Conservation (phyloP, 2,797 vertebrate genomes). For the Margarornis squamiger region DNA sequence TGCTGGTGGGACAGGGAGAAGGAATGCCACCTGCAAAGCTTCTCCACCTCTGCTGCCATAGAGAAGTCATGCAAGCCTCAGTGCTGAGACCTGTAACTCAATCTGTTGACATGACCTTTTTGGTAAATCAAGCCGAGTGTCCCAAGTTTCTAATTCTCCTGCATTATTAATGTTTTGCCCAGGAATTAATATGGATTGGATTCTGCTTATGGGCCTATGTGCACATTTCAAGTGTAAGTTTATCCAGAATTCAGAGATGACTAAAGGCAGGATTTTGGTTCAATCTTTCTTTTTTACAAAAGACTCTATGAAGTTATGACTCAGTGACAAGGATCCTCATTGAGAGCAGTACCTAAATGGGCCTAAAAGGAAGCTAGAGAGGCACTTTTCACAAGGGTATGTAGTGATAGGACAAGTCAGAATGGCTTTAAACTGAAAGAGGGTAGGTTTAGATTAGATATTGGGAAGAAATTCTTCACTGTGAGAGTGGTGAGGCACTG, state of each 20-base stretch:
- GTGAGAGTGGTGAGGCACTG: not conserved
- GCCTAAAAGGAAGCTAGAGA: not conserved
- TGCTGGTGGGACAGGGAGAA: not conserved
- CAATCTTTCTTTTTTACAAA: not conserved
- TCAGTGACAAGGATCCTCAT: not conserved
- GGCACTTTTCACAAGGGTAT: not conserved
- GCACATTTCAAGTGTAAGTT: not conserved
- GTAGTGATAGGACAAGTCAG: not conserved
- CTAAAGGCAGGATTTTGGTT: not conserved
- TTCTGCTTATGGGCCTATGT: not conserved
- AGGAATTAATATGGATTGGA: not conserved
- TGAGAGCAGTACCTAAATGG: not conserved
- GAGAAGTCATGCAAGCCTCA: not conserved
- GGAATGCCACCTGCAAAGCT: not conserved
- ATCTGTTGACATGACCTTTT: not conserved
- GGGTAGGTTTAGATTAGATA: not conserved
- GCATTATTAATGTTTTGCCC: constrained; percentile 47
- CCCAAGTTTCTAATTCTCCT: constrained; percentile 38
- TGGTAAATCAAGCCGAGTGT: not conserved
- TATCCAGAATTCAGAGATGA: not conserved
- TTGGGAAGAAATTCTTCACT: not conserved
- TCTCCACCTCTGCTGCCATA: not conserved
- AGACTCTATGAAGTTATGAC: not conserved
- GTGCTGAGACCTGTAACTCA: constrained; percentile 12
- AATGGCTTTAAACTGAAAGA: not conserved